phyloP scores from a whole-genome alignment of 2,888 invertebrate genomes.

The Argyresthia goedartella region DNA sequence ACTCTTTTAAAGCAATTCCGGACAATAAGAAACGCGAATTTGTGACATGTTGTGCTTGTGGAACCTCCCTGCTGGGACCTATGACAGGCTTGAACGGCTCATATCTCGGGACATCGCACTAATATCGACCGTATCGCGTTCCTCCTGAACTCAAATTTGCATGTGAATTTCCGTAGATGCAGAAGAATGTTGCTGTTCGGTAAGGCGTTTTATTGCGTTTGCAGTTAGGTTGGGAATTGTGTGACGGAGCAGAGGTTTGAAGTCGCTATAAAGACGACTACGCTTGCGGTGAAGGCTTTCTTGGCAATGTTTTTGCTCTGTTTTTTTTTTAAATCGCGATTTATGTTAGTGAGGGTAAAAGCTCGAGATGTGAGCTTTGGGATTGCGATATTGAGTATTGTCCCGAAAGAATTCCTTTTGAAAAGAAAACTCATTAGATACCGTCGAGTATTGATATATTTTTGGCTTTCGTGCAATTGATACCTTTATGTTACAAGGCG shows the following conservation, averaged over 20 bases:
- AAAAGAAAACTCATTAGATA: too few species aligned
- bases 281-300: slow-evolving; percentile 58
- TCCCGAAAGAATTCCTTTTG: too few species aligned
- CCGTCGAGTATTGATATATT: too few species aligned
- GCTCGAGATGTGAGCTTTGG: neutral
- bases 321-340: slow-evolving; percentile 59
- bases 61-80: slow-evolving; percentile 34
- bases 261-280: slow-evolving; percentile 51
- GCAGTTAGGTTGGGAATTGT: slow-evolving; percentile 21
- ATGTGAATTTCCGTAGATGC: too few species aligned
- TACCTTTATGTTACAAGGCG: too few species aligned
- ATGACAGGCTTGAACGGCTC: slow-evolving; percentile 22
- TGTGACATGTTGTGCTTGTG: slow-evolving; percentile 32
- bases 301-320: slow-evolving; percentile 49
- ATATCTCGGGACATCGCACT: neutral
- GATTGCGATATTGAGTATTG: too few species aligned
- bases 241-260: slow-evolving; percentile 11
- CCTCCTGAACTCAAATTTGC: too few species aligned
- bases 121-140: too few species aligned
- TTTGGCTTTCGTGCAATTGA: neutral
- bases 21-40: slow-evolving; percentile 43
- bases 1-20: slow-evolving; percentile 31
- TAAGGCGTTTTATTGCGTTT: slow-evolving; percentile 3
- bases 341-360: slow-evolving; percentile 18
- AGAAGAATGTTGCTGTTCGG: slow-evolving; percentile 7